These are phyloP conservation scores for Polypterus bichir DNA, from an alignment of 2,113 vertebrate species.

Conservation along the genomic window DNA sequence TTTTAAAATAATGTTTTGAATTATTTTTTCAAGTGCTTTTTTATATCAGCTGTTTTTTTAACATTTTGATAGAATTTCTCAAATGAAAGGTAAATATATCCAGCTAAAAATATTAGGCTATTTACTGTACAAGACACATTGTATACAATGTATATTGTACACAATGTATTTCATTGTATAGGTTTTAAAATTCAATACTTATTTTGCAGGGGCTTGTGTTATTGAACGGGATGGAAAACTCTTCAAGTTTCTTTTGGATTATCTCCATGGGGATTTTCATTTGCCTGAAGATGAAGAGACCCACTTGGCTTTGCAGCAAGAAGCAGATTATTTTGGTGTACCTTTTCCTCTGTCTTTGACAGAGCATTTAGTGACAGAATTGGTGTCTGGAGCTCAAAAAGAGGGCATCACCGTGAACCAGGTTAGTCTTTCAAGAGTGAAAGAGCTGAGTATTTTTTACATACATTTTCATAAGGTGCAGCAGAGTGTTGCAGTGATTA, in stretches of 20 bases:
- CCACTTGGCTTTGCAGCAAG: conserved; percentile 41
- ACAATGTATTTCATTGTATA: conserved; percentile 1
- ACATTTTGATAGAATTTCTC: too few species aligned
- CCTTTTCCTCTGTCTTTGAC: conserved; percentile 48
- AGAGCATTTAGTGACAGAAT: conserved; percentile 56
- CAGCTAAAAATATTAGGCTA: neutral
- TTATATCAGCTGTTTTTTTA: neutral
- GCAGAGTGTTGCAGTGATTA: too few species aligned
- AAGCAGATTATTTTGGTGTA: conserved; percentile 61
- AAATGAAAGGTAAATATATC: neutral
- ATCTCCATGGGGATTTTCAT: conserved; percentile 50
- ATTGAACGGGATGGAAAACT: conserved; percentile 48
- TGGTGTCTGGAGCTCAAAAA: conserved; percentile 33
- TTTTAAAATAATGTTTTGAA: too few species aligned
- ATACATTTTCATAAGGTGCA: too few species aligned
- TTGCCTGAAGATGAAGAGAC: conserved; percentile 42
- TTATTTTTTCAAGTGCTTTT: neutral
- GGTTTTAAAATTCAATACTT: conserved; percentile 11
- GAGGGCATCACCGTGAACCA: neutral
- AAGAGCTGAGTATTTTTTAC: too few species aligned
- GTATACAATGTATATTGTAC: neutral
- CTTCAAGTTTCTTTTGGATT: conserved; percentile 58
- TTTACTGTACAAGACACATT: neutral
- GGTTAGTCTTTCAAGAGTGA: neutral
- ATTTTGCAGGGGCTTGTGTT: conserved; percentile 41